Percentiles rank a stretch among this genome's conserved stretches.
Evolutionary conservation across 2,888 invertebrate genomes (phyloP).

Genomic region (Dexiosoma caninum): DNA sequence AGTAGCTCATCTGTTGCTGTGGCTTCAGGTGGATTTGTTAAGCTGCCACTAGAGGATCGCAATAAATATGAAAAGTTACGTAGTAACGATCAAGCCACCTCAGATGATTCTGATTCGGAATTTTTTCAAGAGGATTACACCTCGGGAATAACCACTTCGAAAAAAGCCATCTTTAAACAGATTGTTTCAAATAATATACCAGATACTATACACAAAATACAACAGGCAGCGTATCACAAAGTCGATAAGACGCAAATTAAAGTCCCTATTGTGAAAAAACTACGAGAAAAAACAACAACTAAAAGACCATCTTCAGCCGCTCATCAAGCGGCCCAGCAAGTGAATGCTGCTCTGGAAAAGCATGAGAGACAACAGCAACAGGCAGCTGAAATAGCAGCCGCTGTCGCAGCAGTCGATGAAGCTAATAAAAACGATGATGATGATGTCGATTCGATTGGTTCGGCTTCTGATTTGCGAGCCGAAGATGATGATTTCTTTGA

Average conservation of each 20-base stretch:
- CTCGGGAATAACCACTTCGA: slow-evolving; percentile 66
- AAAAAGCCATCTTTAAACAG: slow-evolving; percentile 76
- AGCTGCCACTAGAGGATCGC: slow-evolving; percentile 83
- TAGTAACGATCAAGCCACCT: slow-evolving; percentile 80
- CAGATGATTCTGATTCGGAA: slow-evolving; percentile 79
- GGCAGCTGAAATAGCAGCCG: slow-evolving; percentile 64
- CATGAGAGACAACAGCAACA: slow-evolving; percentile 68
- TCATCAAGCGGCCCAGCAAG: slow-evolving; percentile 72
- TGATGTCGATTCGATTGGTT: slow-evolving; percentile 85
- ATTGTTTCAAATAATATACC: slow-evolving; percentile 79
- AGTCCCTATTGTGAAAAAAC: slow-evolving; percentile 78
- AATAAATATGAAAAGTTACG: slow-evolving; percentile 88
- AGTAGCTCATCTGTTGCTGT: slow-evolving; percentile 65
- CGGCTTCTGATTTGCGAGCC: slow-evolving; percentile 84
- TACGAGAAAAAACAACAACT: slow-evolving; percentile 77
- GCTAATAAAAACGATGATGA: slow-evolving; percentile 78
- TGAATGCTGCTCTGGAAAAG: slow-evolving; percentile 66
- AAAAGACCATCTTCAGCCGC: slow-evolving; percentile 73
- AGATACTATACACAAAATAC: slow-evolving; percentile 79
- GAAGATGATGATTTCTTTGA: slow-evolving; percentile 79
- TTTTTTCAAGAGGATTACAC: slow-evolving; percentile 74
- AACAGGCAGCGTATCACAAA: slow-evolving; percentile 79
- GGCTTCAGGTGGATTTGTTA: slow-evolving; percentile 79
- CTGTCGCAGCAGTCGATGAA: slow-evolving; percentile 62
- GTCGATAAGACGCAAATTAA: slow-evolving; percentile 78